Evolutionary conservation across 2,888 invertebrate genomes (phyloP), one percentile per base, ranked within the genome.

Genomic region (Agapostemon virescens): DNA sequence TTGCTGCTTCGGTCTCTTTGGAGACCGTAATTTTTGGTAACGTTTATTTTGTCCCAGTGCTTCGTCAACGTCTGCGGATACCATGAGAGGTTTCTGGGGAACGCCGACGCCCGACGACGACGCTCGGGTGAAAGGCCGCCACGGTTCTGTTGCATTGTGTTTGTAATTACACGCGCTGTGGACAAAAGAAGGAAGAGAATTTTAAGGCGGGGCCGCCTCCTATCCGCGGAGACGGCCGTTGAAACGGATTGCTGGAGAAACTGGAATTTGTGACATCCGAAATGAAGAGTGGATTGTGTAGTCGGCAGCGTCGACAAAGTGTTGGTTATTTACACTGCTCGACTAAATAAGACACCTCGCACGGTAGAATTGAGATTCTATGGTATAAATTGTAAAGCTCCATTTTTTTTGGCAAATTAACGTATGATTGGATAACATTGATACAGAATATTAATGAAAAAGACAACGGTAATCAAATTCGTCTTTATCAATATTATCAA

Each of bases 11-110:
- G 38, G 42, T 17, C 72, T 40, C 55, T 69, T 58, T 20, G 20
- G 64, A 13, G 26, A 52, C 20, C 42, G 33, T 45, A 52, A 42
- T n/a, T 78, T 38, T 33, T 52, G n/a, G 49, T 38, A 7, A 68
- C 69, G 61, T 71, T 71, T 36, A 58, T 61, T 42, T 45, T 63
- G 42, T 23, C 40, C 23, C n/a, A 15, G 69, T n/a, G 55, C 42
- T 63, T 33, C 36, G 63, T 63, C 63, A 63, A 63, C 63, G 63
- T 63, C 63, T 36, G 13, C 36, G n/a, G n/a, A n/a, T 11, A 36
- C n/a, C 33, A 20, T 4, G n/a, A 36, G n/a, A 36, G 13, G n/a
- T 63, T 63, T 33, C 20, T 4, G 36, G n/a, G 33, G 61, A 63
- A 63, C 55, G 7, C n/a, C 2, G 49, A 13, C 13, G 38, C 13